Conservation (phyloP, 30 jellyfish, hydroid and myxozoan species). For the Sanderia malayensis region DNA sequence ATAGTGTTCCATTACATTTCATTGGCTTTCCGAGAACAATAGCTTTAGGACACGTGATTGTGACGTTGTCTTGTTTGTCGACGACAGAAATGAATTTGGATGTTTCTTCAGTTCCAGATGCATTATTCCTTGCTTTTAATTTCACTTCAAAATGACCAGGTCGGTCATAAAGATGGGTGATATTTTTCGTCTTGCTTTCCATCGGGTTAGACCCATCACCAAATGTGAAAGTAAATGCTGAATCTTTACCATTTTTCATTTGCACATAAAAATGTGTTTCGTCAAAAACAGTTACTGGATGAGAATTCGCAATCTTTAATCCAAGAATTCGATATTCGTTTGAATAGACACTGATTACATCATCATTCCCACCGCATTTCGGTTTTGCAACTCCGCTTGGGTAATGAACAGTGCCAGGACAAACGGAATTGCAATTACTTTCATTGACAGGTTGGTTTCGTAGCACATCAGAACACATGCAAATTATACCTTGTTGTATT, state of each 20-base stretch:
- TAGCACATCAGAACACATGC: conserved; percentile 73
- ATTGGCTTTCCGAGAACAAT: conserved; percentile 69
- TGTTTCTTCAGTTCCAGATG: conserved; percentile 63
- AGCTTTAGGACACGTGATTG: conserved; percentile 62
- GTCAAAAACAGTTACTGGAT: conserved; percentile 51
- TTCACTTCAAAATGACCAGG: conserved; percentile 70
- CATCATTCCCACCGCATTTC: conserved; percentile 86
- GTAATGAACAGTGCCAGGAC: conserved; percentile 53
- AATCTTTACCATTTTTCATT: conserved; percentile 55
- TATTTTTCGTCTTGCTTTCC: conserved; percentile 29
- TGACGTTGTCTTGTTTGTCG: conserved; percentile 43
- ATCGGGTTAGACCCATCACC: conserved; percentile 69
- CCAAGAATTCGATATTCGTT: conserved; percentile 78
- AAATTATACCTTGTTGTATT: conserved; percentile 72
- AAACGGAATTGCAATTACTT: conserved; percentile 46
- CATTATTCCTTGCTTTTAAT: conserved; percentile 71
- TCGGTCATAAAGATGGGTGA: conserved; percentile 65
- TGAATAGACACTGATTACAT: conserved; percentile 81
- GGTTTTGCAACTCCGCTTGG: conserved; percentile 56
- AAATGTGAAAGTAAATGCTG: conserved; percentile 53
- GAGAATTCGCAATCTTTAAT: conserved; percentile 59
- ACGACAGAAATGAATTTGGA: conserved; percentile 39
- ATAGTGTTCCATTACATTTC: conserved; percentile 78
- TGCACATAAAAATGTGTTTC: conserved; percentile 42
- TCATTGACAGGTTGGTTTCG: conserved; percentile 54